Evolutionary conservation across 1,140 invertebrate species (phyloP).

Genomic region (Pectinophora gossypiella): DNA sequence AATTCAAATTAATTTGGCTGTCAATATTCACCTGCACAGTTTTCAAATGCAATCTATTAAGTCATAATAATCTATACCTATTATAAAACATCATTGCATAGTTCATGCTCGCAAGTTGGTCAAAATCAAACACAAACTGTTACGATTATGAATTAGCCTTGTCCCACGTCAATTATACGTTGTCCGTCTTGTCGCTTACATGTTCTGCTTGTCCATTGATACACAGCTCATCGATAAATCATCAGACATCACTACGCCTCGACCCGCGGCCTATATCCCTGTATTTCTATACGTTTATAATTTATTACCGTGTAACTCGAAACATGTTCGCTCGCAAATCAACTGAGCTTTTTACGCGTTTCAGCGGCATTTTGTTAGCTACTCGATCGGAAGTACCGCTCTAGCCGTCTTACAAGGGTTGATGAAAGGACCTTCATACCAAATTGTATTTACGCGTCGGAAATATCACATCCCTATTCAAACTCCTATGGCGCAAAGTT

Average conservation of each 20-base stretch:
- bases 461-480: constrained; percentile 1
- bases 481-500: not conserved
- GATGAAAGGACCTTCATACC: constrained; percentile 23
- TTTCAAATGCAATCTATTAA: too few relatives aligned
- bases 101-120: too few relatives aligned
- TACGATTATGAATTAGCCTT: not conserved
- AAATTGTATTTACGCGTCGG: constrained; percentile 8
- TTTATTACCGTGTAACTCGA: constrained; percentile 58
- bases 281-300: constrained; percentile 54
- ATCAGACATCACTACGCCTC: constrained; percentile 44
- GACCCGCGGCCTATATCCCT: constrained; percentile 38
- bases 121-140: too few relatives aligned
- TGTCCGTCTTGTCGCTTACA: not conserved
- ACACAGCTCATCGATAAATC: constrained; percentile 44
- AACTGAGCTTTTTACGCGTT: constrained; percentile 34
- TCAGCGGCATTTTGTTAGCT: constrained; percentile 40
- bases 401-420: constrained; percentile 23
- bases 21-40: too few relatives aligned
- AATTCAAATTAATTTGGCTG: too few relatives aligned
- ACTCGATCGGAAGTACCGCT: constrained; percentile 26
- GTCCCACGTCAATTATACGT: not conserved
- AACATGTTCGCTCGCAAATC: constrained; percentile 52
- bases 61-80: too few relatives aligned
- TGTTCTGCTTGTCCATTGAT: not conserved
- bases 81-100: too few relatives aligned